Base-by-base conservation (phyloP, 2,113 vertebrate species). In the Megalops atlanticus region DNA sequence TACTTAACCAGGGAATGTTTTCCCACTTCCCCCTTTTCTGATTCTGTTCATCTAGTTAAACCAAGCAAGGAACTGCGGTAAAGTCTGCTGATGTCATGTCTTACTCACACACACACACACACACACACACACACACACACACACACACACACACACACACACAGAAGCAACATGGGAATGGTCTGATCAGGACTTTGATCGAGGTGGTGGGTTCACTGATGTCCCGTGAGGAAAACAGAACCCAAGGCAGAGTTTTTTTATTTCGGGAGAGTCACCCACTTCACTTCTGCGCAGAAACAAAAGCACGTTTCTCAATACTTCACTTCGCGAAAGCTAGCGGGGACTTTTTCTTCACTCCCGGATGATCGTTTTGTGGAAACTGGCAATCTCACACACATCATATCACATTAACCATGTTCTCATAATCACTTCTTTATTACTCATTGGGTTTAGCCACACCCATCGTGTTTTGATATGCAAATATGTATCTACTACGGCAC, bases 51-150 rank as follows among this genome's bases (percentile, higher is more conserved):
- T 64, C 18, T 31, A 64, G n/a, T 27, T n/a, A 31, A 64, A n/a
- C 11, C 58, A 64, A 64, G 31, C 24, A 64, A 31, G 58, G 58
- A 64, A 64, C n/a, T 64, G 58, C 58, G n/a, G 18, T 58, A 58
- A 58, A 58, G n/a, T n/a, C 52, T 24, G 24, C 52, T 58, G 52
- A 64, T 64, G 58, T 64, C 58, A 64, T 64, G 58, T 64, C 58
- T 27, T 64, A 39, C 39, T 12, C 39, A 39, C 39, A 27, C 41
- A 69, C 21, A 69, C 27, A 49, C 74, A 47, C 45, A 33, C 35
- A 7, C 41, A 27, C 40, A 35, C 33, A 18, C 35, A 38, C 35
- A 35, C 33, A 18, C 69, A 21, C 69, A 70, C 27, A 35, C 68
- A 35, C 68, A 35, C 68, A 15, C 27, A 11, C 31, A 77, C 74